These are phyloP conservation scores for Acleris sparsana DNA, from an alignment of 2,888 invertebrate species.

Conservation along the genomic window DNA sequence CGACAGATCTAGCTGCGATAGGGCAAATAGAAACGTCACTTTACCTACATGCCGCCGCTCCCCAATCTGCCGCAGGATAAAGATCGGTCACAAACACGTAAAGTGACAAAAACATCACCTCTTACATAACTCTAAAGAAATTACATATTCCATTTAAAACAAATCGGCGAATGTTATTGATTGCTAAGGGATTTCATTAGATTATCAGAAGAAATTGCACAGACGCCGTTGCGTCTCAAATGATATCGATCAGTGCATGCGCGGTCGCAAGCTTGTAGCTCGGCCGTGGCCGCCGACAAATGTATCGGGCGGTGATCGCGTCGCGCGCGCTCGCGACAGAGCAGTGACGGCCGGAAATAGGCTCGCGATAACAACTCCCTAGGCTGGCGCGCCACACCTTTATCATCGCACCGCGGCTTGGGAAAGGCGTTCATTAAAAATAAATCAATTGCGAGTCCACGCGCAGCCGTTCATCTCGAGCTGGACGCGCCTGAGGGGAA, in stretches of 20 bases:
- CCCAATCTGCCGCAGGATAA: slow-evolving; percentile 63
- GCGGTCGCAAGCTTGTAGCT: slow-evolving; percentile 52
- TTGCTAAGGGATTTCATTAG: slow-evolving; percentile 65
- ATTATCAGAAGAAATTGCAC: slow-evolving; percentile 73
- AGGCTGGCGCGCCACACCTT: slow-evolving; percentile 68
- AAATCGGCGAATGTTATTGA: slow-evolving; percentile 49
- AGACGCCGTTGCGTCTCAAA: slow-evolving; percentile 59
- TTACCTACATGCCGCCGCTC: slow-evolving; percentile 74
- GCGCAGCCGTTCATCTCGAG: slow-evolving; percentile 50
- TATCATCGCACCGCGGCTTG: slow-evolving; percentile 71
- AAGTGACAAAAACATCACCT: slow-evolving; percentile 69
- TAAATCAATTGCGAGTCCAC: slow-evolving; percentile 70
- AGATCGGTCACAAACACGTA: slow-evolving; percentile 60
- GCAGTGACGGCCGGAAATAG: slow-evolving; percentile 81
- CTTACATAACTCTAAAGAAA: slow-evolving; percentile 28
- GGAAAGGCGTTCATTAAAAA: slow-evolving; percentile 78
- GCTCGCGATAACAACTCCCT: slow-evolving; percentile 78
- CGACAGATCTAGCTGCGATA: slow-evolving; percentile 78
- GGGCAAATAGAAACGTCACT: slow-evolving; percentile 80
- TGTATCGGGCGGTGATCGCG: slow-evolving; percentile 79
- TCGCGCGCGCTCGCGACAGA: slow-evolving; percentile 62
- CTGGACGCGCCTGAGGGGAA: slow-evolving; percentile 50
- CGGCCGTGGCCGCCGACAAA: slow-evolving; percentile 74
- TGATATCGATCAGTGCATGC: slow-evolving; percentile 68
- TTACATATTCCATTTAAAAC: slow-evolving; percentile 28